phyloP scores from a whole-genome alignment of 2,113 vertebrate genomes.

The Pedionomus torquatus region DNA sequence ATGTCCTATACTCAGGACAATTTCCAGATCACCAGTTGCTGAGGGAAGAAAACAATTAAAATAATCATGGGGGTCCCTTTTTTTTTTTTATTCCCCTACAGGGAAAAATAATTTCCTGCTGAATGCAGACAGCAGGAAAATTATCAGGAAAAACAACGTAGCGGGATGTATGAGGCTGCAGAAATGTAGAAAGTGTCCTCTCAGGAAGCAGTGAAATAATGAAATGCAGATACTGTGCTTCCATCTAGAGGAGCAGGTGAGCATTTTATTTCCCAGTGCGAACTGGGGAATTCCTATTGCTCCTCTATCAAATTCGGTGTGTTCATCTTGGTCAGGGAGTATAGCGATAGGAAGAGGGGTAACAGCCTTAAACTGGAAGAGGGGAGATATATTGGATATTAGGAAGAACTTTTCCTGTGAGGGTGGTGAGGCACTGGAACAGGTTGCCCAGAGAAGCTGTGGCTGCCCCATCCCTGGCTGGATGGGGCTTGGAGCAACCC shows the following conservation, averaged over 20 bases:
- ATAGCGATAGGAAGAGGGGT: neutral
- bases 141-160: neutral
- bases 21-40: neutral
- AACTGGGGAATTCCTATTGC: neutral
- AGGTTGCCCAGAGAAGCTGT: neutral
- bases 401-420: neutral
- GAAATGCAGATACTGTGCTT: slow-evolving; percentile 40
- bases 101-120: neutral
- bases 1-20: neutral
- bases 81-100: neutral
- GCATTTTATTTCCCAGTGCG: neutral
- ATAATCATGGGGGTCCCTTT: too few relatives aligned
- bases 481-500: neutral
- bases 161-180: neutral
- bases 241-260: slow-evolving; percentile 55
- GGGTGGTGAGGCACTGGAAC: neutral
- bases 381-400: neutral
- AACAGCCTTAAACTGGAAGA: neutral
- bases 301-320: neutral
- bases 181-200: neutral
- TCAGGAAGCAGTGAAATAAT: neutral
- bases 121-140: neutral
- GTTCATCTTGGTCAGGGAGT: neutral
- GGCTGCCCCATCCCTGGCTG: neutral
- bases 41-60: neutral